phyloP scores from a whole-genome alignment of 2,797 vertebrate genomes.

The Triplophysa yarkandensis region DNA sequence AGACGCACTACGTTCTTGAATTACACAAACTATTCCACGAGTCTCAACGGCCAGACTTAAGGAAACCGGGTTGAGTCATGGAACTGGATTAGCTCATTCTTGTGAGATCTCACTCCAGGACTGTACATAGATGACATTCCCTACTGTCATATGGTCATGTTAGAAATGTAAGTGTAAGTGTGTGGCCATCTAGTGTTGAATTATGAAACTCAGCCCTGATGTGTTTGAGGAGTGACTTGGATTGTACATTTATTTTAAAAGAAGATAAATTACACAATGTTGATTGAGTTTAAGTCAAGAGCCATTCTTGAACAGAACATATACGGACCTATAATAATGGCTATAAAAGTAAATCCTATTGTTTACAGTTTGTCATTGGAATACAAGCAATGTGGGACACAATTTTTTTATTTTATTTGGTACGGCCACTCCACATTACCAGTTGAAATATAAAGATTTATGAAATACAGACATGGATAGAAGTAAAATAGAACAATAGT shows the following conservation, averaged over 20 bases:
- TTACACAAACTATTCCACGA: slow-evolving; percentile 6
- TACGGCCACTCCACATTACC: neutral
- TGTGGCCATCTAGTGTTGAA: slow-evolving; percentile 16
- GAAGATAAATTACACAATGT: neutral
- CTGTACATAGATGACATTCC: neutral
- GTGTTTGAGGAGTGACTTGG: too few species aligned
- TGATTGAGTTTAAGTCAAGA: neutral
- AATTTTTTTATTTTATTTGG: neutral
- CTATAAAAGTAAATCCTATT: neutral
- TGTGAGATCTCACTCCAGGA: neutral
- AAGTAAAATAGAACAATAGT: too few species aligned
- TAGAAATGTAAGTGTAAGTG: neutral
- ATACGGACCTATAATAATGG: too few species aligned
- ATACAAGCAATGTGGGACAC: neutral
- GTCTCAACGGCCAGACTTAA: neutral
- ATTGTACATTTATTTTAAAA: neutral
- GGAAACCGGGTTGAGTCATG: neutral
- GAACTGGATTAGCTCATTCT: slow-evolving; percentile 22
- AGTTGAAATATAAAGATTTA: neutral
- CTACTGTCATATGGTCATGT: neutral
- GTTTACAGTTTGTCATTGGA: too few species aligned
- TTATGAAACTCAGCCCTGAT: neutral
- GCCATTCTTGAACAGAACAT: neutral
- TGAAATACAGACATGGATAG: neutral
- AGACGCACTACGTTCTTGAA: slow-evolving; percentile 16